Evolutionary conservation across 2,888 invertebrate species (phyloP).

Genomic region (Lymantria dispar): DNA sequence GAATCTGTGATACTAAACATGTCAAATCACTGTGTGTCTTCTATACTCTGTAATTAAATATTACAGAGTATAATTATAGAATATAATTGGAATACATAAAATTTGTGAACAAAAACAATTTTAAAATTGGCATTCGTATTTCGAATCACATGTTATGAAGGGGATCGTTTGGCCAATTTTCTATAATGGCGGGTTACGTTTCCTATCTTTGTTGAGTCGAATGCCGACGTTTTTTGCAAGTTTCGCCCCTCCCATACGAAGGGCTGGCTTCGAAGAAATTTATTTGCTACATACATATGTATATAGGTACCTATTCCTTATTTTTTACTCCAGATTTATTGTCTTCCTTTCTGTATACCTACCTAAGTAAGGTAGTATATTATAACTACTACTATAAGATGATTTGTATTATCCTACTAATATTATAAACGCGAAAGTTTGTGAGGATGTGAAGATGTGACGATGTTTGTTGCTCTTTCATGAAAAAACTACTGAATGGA

Average conservation of each 20-base stretch:
- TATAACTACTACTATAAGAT: background rate
- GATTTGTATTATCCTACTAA: no score
- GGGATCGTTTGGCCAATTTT: slow-evolving; percentile 71
- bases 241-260: slow-evolving; percentile 57
- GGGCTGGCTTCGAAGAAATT: slow-evolving; percentile 51
- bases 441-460: no score
- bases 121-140: slow-evolving; percentile 48
- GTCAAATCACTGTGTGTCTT: no score
- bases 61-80: no score
- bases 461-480: no score
- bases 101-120: slow-evolving; percentile 37
- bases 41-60: no score
- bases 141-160: slow-evolving; percentile 44
- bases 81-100: no score
- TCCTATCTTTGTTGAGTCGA: slow-evolving; percentile 70
- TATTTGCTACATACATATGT: slow-evolving; percentile 52
- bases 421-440: no score
- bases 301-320: slow-evolving; percentile 13
- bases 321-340: slow-evolving; percentile 14
- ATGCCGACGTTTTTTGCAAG: slow-evolving; percentile 72
- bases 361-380: background rate
- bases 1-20: no score
- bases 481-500: no score
- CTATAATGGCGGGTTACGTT: slow-evolving; percentile 76
- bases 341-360: slow-evolving; percentile 3